Evolutionary conservation across 2,888 invertebrate species (phyloP), one percentile per base, ranked within the genome.

Genomic region (Sarcophaga rosellei): DNA sequence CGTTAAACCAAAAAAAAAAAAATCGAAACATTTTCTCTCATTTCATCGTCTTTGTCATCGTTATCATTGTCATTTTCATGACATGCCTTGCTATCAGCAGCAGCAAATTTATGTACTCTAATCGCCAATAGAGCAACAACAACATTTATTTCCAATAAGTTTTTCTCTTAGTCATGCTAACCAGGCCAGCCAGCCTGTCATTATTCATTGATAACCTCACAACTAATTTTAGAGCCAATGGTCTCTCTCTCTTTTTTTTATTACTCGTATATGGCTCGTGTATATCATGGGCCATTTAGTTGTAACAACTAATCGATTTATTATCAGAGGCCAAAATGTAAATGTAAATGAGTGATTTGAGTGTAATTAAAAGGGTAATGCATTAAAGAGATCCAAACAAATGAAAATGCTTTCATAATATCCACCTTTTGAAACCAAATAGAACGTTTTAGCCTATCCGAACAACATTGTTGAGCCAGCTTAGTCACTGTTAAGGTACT

Each of bases 301-400:
- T 63, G 69, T 73, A 35, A 44, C 45, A 66, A 77, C 47, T 68
- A 76, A 78, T 77, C 68, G 72, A 78, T 74, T 78, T 44, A 17
- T 57, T 53, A 66, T 73, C 68, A 63, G 62, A 65, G 59, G 65
- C 17, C 61, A 80, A 69, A 53, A 53, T 53, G 53, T 53, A 53
- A 53, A 53, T 53, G 1, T 17, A 53, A 53, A 0, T 53, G 53
- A 53, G 17, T 53, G 53, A 53, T 53, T 12, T 3, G 17, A 53
- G 17, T 8, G 35, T 53, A 53, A 53, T 53, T 53, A 53, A 53
- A 53, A 53, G 53, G 53, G 53, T 53, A 3, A 15, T 3, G 0
- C 53, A 17, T 15, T 15, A 53, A 53, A 17, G 12, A 17, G 17
- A 5, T 53, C 15, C 35, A 35, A 35, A 35, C 0, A 2, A 35